phyloP scores from a whole-genome alignment of 2,888 invertebrate genomes.

The Acrocera orbiculus region DNA sequence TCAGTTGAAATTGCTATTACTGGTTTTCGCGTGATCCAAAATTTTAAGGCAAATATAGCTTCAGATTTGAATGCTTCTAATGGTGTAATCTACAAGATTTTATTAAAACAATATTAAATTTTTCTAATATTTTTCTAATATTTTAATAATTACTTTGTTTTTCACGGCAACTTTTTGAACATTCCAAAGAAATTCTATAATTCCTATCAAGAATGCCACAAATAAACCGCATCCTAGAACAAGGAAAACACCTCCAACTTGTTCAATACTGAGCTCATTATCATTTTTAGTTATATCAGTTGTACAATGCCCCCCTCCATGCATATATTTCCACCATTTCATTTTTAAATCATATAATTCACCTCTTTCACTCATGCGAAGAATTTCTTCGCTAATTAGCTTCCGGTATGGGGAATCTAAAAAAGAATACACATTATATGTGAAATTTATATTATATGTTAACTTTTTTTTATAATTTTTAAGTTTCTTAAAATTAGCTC shows the following conservation, averaged over 20 bases:
- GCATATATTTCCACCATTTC: constrained; percentile 75
- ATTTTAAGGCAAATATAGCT: constrained; percentile 51
- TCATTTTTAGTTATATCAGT: constrained; percentile 7
- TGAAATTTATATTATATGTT: too few species aligned
- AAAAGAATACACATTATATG: too few species aligned
- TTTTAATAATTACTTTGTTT: constrained; percentile 42
- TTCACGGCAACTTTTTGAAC: constrained; percentile 58
- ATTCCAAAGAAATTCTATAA: constrained; percentile 74
- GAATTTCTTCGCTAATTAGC: constrained; percentile 68
- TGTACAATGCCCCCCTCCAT: constrained; percentile 25
- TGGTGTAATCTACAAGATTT: constrained; percentile 40
- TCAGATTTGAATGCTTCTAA: constrained; percentile 53
- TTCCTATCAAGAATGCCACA: constrained; percentile 54
- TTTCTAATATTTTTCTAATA: not conserved
- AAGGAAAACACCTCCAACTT: constrained; percentile 83
- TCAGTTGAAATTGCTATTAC: constrained; percentile 26
- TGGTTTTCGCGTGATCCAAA: constrained; percentile 57
- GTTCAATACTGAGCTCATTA: constrained; percentile 33
- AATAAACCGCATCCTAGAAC: constrained; percentile 59
- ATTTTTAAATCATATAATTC: constrained; percentile 62
- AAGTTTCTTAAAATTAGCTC: too few species aligned
- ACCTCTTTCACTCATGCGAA: constrained; percentile 81
- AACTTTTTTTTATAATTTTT: too few species aligned
- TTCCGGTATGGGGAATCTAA: constrained; percentile 62
- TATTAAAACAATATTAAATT: not conserved